Conservation (phyloP, 2,113 vertebrate species). For the Perca fluviatilis region DNA sequence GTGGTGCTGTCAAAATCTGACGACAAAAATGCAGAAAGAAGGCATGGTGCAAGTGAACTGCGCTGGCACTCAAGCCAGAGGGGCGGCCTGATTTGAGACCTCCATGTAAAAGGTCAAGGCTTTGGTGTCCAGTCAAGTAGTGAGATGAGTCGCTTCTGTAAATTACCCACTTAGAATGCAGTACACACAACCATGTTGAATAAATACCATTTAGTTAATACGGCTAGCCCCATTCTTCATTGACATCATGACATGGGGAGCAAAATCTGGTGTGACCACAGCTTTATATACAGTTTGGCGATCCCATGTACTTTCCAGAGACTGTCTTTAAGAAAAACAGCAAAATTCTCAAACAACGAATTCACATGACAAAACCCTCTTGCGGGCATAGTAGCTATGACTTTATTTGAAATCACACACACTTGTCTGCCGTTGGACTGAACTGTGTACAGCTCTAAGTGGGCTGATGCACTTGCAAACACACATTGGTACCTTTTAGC, state of each 20-base stretch:
- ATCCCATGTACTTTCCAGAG: not conserved
- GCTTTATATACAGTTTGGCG: not conserved
- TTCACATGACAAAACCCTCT: not conserved
- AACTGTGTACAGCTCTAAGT: not conserved
- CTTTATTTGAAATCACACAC: not conserved
- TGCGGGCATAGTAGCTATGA: not conserved
- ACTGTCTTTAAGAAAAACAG: not conserved
- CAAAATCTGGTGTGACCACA: not conserved
- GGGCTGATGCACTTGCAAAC: not conserved
- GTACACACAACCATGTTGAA: not conserved
- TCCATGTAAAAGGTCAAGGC: constrained; percentile 33
- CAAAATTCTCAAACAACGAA: not conserved
- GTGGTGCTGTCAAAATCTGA: constrained; percentile 33
- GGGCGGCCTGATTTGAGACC: constrained; percentile 20
- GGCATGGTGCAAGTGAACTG: constrained; percentile 13
- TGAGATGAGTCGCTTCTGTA: constrained; percentile 5
- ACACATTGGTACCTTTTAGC: not conserved
- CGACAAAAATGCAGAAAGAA: constrained; percentile 11
- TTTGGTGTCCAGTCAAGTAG: constrained; percentile 8
- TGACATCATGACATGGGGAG: not conserved
- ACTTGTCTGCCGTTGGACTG: not conserved
- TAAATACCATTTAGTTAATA: too few relatives aligned
- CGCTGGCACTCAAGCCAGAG: not conserved
- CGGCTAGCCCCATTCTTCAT: not conserved
- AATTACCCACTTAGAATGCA: constrained; percentile 10